A percentile compares a stretch with the other conserved stretches of the same genome.
These are phyloP conservation scores for Borostomias antarcticus DNA, from an alignment of 2,797 vertebrate genomes.

Conservation along the genomic window DNA sequence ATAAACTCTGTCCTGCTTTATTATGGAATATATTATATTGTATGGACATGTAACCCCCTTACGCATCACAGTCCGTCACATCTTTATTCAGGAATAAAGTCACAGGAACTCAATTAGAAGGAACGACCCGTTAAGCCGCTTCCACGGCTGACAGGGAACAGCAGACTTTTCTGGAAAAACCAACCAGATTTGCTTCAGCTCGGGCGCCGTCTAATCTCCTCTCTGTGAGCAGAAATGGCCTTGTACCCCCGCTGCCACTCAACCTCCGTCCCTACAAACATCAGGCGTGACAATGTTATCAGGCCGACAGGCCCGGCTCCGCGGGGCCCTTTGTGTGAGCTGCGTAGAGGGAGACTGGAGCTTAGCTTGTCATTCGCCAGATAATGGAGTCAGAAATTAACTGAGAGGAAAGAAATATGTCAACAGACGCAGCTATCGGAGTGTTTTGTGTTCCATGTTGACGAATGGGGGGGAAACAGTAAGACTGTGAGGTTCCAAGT, in stretches of 20 bases:
- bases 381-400: conserved; percentile 50
- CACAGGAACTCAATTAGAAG: conserved; percentile 36
- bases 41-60: background rate
- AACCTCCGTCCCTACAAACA: conserved; percentile 31
- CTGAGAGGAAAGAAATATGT: conserved; percentile 39
- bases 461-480: background rate
- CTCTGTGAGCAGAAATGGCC: conserved; percentile 36
- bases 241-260: conserved; percentile 34
- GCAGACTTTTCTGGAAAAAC: conserved; percentile 8
- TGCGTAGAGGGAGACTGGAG: conserved; percentile 20
- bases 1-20: too few species aligned
- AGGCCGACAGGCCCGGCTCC: background rate
- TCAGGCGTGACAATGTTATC: conserved; percentile 52
- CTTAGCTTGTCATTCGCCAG: conserved; percentile 39
- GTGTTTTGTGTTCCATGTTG: background rate
- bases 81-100: conserved; percentile 24
- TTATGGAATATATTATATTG: too few species aligned
- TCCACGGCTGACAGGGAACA: conserved; percentile 30
- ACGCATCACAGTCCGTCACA: background rate
- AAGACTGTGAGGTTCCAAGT: conserved; percentile 29
- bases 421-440: conserved; percentile 37
- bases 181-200: conserved; percentile 29
- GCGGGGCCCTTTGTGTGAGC: conserved; percentile 25
- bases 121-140: conserved; percentile 36
- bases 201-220: conserved; percentile 32